These are phyloP conservation scores for Enteromius treurensis DNA, from an alignment of 2,797 vertebrate genomes.

Conservation along the genomic window DNA sequence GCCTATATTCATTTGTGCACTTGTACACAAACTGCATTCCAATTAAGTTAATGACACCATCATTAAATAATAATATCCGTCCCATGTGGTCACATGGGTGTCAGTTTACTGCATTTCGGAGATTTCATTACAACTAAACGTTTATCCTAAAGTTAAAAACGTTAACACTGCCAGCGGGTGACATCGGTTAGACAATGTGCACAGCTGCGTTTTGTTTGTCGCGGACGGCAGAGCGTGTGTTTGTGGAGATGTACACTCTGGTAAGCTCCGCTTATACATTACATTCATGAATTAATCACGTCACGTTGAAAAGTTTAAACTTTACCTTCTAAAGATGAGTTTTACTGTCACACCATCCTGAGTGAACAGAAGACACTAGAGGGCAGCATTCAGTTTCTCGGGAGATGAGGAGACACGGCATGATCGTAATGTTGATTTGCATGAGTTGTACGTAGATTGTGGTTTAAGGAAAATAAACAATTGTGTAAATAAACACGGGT, in stretches of 20 bases:
- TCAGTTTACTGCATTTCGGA: neutral
- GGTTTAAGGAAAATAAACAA: neutral
- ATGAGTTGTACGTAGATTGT: neutral
- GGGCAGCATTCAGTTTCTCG: conserved; percentile 40
- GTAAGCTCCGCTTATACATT: neutral
- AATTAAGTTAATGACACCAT: neutral
- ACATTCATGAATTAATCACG: neutral
- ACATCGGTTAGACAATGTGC: neutral
- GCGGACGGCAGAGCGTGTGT: neutral
- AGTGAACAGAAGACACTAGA: conserved; percentile 37
- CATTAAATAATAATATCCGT: neutral
- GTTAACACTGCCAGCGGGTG: neutral
- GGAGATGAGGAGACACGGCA: neutral
- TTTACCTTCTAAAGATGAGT: neutral
- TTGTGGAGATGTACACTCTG: neutral
- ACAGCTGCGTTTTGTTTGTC: neutral
- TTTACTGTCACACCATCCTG: neutral
- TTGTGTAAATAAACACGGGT: neutral
- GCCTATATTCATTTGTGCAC: neutral
- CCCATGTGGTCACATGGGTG: neutral
- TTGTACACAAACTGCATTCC: neutral
- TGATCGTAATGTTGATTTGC: neutral
- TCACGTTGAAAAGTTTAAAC: neutral
- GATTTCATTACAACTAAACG: neutral
- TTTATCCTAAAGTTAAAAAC: neutral